Base-by-base conservation (phyloP, 23 tunicate species). In the Corella eumyota region DNA sequence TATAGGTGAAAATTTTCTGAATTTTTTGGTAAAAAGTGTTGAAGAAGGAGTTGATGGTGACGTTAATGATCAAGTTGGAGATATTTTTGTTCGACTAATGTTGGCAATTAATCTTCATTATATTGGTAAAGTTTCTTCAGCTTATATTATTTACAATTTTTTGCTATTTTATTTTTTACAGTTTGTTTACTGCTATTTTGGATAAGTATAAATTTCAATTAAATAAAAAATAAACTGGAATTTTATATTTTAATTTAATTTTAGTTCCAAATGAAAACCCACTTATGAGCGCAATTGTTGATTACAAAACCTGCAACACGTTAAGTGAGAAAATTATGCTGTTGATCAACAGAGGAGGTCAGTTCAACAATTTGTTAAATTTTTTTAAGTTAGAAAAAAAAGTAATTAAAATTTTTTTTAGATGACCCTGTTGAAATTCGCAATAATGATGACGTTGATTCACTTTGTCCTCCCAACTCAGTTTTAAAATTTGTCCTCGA, bases 401-500 rank as follows among this genome's bases (percentile, higher is more conserved):
- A 40, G 48, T 9, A 40, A 15, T 40, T 9, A 9, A 11, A 40
- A 40, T 40, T 6, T n/a, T 13, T 53, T 0, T 36, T 40, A 81
- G 83, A 68, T 53, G 94, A 84, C 68, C 94, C 94, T n/a, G 78
- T 75, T 5, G 20, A 15, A 0, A 67, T 74, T 13, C 76, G 63
- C 27, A 68, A 45, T 45, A 56, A 48, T 19, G 26, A 44, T 30
- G 44, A 62, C 6, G 22, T 28, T 25, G 57, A 70, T 1, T 27
- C 50, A 32, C 21, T 1, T 11, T 27, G 49, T 11, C 71, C 72
- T 5, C 81, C 88, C 1, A 54, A 77, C 4, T 88, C 96, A 0
- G 88, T 88, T 25, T n/a, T 88, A 4, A 88, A 88, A 51, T 88
- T 88, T 60, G 31, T 88, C 24, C 82, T 67, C 57, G 96, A 88